phyloP scores from a whole-genome alignment of 2,888 invertebrate species.

The Galeopsomyia nigrocyanea region DNA sequence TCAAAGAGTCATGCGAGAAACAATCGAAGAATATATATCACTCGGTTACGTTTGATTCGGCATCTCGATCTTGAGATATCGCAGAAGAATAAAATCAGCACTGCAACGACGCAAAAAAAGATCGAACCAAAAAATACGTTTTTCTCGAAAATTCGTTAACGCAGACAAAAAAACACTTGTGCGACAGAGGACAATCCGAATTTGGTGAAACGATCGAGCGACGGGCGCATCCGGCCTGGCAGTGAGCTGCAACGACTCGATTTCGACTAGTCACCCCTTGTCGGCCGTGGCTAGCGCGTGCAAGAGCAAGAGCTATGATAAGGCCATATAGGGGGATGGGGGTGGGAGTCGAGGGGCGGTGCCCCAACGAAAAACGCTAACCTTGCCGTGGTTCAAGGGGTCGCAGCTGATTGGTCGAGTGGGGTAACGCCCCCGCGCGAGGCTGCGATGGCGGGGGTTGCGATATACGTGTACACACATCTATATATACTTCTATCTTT shows the following conservation, averaged over 20 bases:
- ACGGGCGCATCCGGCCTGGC: conserved; percentile 16
- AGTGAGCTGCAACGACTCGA: conserved; percentile 6
- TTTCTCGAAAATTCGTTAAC: too few species aligned
- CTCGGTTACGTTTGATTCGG: too few species aligned
- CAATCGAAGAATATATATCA: too few species aligned
- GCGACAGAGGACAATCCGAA: not conserved
- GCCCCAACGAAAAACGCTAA: not conserved
- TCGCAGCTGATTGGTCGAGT: conserved; percentile 48
- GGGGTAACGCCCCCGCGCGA: conserved; percentile 49
- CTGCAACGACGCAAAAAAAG: not conserved
- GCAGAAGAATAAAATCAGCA: not conserved
- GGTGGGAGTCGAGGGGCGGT: conserved; percentile 13
- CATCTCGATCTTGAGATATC: too few species aligned
- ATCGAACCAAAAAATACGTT: too few species aligned
- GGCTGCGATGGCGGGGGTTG: conserved; percentile 51
- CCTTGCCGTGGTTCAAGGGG: not conserved
- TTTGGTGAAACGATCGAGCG: not conserved
- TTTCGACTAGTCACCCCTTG: too few species aligned
- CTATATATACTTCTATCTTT: not conserved
- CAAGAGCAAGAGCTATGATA: too few species aligned
- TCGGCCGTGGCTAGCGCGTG: too few species aligned
- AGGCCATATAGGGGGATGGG: not conserved
- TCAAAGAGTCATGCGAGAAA: not conserved
- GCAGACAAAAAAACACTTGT: not conserved
- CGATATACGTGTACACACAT: not conserved